phyloP scores from a whole-genome alignment of 2,888 invertebrate genomes.

The Aspidiotus destructor region DNA sequence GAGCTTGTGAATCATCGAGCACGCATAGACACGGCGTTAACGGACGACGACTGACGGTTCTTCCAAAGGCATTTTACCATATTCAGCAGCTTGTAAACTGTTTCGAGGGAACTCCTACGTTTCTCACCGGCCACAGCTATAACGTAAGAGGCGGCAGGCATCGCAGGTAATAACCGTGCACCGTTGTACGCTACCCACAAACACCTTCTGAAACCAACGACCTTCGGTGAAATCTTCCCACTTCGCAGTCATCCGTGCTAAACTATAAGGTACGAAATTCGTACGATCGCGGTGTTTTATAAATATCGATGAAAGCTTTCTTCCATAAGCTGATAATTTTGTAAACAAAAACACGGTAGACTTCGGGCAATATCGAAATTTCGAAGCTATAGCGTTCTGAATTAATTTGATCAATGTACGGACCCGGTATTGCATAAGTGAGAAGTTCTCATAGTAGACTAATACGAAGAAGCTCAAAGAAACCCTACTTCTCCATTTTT shows the following conservation, averaged over 20 bases:
- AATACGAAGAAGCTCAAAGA: too few species aligned
- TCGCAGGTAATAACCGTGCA: conserved; percentile 26
- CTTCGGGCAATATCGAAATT: too few species aligned
- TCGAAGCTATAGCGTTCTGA: too few species aligned
- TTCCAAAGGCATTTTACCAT: conserved; percentile 30
- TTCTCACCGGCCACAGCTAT: conserved; percentile 3
- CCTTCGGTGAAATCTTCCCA: conserved; percentile 26
- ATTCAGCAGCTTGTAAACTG: conserved; percentile 25
- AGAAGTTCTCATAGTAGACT: too few species aligned
- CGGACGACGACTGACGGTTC: conserved; percentile 9
- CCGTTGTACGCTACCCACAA: conserved; percentile 30
- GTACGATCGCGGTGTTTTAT: conserved; percentile 5
- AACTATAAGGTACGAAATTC: conserved; percentile 17
- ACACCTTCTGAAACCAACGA: conserved; percentile 30
- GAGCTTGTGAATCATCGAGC: conserved; percentile 19
- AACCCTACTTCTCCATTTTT: too few species aligned
- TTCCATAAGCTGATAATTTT: background rate
- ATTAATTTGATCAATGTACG: too few species aligned
- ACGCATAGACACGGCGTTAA: background rate
- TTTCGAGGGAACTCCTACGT: conserved; percentile 26
- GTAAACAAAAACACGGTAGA: too few species aligned
- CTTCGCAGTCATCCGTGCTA: conserved; percentile 12
- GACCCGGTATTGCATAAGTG: too few species aligned
- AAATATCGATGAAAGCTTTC: conserved; percentile 4
- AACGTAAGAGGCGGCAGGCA: conserved; percentile 10